A percentile compares a stretch with the other conserved stretches of the same genome.
Conservation (phyloP, 2,113 vertebrate species). For the Mesoclemmys tuberculata region DNA sequence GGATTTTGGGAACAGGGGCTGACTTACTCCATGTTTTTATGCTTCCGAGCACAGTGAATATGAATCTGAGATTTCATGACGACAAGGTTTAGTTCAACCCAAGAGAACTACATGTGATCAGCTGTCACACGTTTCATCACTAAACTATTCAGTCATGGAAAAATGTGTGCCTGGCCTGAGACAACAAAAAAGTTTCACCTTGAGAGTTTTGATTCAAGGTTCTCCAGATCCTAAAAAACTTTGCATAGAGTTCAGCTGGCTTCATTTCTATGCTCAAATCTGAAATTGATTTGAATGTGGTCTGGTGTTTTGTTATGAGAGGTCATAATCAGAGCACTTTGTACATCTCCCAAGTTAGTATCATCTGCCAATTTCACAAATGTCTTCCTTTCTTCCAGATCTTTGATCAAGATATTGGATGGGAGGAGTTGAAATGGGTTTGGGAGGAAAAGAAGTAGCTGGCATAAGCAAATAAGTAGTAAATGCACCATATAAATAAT, state of each 20-base stretch:
- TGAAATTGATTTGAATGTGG: not conserved
- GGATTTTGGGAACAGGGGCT: no score
- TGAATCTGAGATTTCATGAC: not conserved
- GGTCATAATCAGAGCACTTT: not conserved
- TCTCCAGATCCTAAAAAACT: not conserved
- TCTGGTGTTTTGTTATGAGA: not conserved
- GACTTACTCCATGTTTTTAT: no score
- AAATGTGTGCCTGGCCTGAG: not conserved
- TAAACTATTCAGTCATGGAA: not conserved
- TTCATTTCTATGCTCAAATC: not conserved
- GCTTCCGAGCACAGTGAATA: not conserved
- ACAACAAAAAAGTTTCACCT: not conserved
- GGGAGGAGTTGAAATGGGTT: not conserved
- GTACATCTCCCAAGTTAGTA: not conserved
- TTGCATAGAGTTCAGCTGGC: not conserved
- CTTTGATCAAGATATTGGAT: not conserved
- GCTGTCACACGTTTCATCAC: not conserved
- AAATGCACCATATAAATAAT: not conserved
- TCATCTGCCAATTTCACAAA: not conserved
- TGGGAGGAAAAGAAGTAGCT: not conserved
- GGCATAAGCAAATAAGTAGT: not conserved
- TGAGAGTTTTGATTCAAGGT: not conserved
- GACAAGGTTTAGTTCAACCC: not conserved
- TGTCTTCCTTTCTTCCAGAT: not conserved
- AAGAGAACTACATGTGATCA: not conserved